phyloP scores from a whole-genome alignment of 2,113 vertebrate genomes.

The Dascyllus trimaculatus region DNA sequence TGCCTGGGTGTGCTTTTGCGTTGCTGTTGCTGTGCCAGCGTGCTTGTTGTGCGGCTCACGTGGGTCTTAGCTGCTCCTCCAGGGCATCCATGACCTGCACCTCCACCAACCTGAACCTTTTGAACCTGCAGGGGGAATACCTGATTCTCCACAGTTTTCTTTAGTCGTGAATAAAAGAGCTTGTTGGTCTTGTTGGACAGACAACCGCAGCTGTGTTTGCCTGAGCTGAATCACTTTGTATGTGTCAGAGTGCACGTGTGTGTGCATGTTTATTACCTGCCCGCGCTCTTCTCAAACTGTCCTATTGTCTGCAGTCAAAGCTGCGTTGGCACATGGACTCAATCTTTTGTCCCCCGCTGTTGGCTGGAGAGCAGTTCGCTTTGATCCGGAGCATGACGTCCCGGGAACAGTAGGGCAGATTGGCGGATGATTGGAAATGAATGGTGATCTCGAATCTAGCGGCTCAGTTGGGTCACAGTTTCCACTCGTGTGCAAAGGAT shows the following conservation, averaged over 20 bases:
- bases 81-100: too few species aligned
- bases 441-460: neutral
- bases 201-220: constrained; percentile 48
- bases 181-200: neutral
- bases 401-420: neutral
- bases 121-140: too few species aligned
- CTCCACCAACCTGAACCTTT: too few species aligned
- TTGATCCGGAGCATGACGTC: neutral
- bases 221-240: neutral
- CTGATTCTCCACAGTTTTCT: neutral
- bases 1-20: neutral
- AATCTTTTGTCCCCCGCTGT: neutral
- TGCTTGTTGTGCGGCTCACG: neutral
- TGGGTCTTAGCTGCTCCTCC: too few species aligned
- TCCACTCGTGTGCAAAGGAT: neutral
- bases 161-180: neutral
- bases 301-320: constrained; percentile 24
- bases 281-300: constrained; percentile 1
- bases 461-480: neutral
- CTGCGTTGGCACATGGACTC: neutral
- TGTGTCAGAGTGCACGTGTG: constrained; percentile 6
- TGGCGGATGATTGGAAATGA: neutral
- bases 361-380: neutral
- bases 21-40: neutral
- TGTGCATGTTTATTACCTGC: constrained; percentile 26